A percentile compares a stretch with the other conserved stretches of the same genome.
phyloP scores from a whole-genome alignment of 2,797 vertebrate genomes.

The Hybognathus amarus region DNA sequence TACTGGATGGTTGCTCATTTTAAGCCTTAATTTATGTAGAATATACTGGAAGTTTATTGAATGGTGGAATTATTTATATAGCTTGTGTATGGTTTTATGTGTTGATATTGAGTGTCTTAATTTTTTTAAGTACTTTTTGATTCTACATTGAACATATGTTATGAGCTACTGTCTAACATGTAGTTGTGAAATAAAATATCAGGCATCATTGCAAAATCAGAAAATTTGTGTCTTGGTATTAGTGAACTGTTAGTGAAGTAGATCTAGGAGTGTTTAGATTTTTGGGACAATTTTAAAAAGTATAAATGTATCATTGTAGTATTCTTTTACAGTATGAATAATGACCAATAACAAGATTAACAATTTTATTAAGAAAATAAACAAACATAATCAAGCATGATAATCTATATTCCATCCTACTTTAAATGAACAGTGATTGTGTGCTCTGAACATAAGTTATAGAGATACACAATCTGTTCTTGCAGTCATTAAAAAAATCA shows the following conservation, averaged over 20 bases:
- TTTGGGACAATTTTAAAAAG: background rate
- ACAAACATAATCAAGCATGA: constrained; percentile 13
- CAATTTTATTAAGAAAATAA: constrained; percentile 66
- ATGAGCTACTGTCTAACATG: constrained; percentile 88
- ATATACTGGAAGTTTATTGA: constrained; percentile 57
- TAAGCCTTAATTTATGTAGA: constrained; percentile 81
- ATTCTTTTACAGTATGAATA: background rate
- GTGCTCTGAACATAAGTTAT: background rate
- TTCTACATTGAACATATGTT: constrained; percentile 86
- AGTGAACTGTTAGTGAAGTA: constrained; percentile 47
- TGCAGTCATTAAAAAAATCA: background rate
- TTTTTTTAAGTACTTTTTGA: constrained; percentile 81
- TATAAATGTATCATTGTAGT: background rate
- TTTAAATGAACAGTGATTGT: background rate
- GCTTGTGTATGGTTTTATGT: constrained; percentile 81
- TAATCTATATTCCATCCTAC: background rate
- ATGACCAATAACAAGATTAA: background rate
- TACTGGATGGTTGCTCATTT: constrained; percentile 28
- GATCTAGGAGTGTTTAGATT: background rate
- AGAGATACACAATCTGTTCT: background rate
- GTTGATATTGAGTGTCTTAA: constrained; percentile 78
- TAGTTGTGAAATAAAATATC: constrained; percentile 84
- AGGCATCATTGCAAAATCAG: constrained; percentile 80
- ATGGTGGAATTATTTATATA: constrained; percentile 76
- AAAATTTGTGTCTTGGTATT: constrained; percentile 61